Evolutionary conservation across 2,113 vertebrate species (phyloP), one percentile per base, ranked within the genome.

Genomic region (Synodontis membranacea): DNA sequence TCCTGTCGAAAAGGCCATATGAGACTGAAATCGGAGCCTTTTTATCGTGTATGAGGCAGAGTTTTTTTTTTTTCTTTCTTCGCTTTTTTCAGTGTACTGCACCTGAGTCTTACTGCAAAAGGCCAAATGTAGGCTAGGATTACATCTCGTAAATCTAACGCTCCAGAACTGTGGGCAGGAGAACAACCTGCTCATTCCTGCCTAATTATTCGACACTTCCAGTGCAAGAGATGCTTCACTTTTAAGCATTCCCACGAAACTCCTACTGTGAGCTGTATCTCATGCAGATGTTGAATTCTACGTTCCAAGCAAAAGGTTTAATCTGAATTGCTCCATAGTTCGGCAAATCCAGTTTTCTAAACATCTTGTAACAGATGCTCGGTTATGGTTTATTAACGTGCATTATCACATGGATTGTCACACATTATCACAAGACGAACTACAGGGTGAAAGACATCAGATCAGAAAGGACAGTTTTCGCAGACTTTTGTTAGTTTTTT

Each of bases 201-300:
- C 82, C 87, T 90, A 80, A 89, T 85, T 86, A 91, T 83, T 84
- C 70, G 86, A 46, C 72, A 44, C 80, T 89, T 88, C 42, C 60
- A 64, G 44, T 68, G 12, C 82, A 85, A 89, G 86, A 34, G 72
- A 83, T 86, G 64, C 82, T 86, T 80, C 62, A 76, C 86, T 62
- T 85, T 89, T 75, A 86, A 68, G 85, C 84, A 82, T 87, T 86
- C 85, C 66, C 25, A 83, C 58, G 42, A 23, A 23, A 44, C 34
- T 83, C 75, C 46, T 76, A 37, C 85, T 86, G 85, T 46, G 80
- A 83, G 60, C 44, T 19, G 42, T 23, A 76, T 21, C 31, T n/a
- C 46, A 31, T 23, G 25, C 60, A 23, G 72, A 79, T 50, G 80
- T 56, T 50, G n/a, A 83, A 76, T 42, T 6, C 28, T 42, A 60